Evolutionary conservation across 2,797 vertebrate genomes (phyloP).

Genomic region (Smutsia gigantea): DNA sequence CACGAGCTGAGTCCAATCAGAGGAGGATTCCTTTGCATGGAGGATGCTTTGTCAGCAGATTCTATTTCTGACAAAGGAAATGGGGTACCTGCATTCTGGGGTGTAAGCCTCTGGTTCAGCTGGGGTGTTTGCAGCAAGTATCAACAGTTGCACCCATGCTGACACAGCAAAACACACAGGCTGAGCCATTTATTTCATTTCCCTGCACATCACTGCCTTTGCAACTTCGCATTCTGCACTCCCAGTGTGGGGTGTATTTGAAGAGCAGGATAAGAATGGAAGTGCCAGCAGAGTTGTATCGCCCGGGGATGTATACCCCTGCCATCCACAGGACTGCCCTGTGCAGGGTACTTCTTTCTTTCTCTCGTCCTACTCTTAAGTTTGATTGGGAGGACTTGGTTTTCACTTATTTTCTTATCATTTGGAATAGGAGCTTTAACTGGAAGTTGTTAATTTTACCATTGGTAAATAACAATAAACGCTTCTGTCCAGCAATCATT

Average conservation of each 20-base stretch:
- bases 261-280: neutral
- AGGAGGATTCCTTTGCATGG: conserved; percentile 50
- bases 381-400: neutral
- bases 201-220: neutral
- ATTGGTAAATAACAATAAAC: neutral
- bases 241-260: neutral
- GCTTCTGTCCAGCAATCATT: neutral
- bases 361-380: neutral
- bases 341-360: neutral
- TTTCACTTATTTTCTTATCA: neutral
- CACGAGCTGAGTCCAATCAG: conserved; percentile 56
- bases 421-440: neutral
- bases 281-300: neutral
- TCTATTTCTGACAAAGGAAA: conserved; percentile 57
- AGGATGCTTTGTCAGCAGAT: neutral
- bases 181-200: neutral
- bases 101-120: conserved; percentile 26
- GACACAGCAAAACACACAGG: neutral
- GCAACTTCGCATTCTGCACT: neutral
- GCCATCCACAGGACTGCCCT: neutral
- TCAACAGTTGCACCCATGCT: conserved; percentile 35
- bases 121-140: conserved; percentile 31
- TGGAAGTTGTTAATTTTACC: neutral
- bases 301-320: neutral
- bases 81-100: neutral